Evolutionary conservation across 1,140 invertebrate genomes (phyloP), one percentile per base, ranked within the genome.

Genomic region (Drosophila ogumai): DNA sequence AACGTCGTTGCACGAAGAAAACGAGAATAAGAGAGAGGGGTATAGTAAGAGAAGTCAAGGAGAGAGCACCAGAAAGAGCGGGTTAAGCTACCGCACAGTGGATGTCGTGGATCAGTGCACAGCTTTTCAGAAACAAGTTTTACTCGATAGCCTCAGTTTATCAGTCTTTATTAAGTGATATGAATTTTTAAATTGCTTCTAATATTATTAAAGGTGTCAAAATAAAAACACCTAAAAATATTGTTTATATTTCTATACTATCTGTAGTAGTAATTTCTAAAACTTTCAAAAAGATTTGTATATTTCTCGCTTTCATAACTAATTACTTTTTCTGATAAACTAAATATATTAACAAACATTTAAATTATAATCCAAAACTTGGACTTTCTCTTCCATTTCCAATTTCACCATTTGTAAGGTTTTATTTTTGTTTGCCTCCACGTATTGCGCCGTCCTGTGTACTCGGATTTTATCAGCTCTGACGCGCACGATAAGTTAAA

Each of bases 401-500:
- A 31, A 41, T 41, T 58, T 41, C n/a, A 69, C 31, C n/a, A 50
- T 71, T 71, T 58, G 36, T 49, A 65, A 34, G 50, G 58, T 56
- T 64, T 75, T 75, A 31, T 34, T 56, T n/a, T 55, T 50, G 22
- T 65, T 56, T 40, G 34, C 66, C 36, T 67, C 36, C 66, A 34
- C 32, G 17, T 34, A 49, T 19, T 69, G 50, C 50, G 32, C 31
- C 43, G 32, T 49, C 55, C 55, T 55, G 47, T 75, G 19, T 67
- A 63, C 82, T 65, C 76, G 54, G 77, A 61, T 76, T 86, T 87
- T 86, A 87, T 86, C 79, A 81, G 69, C 60, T 44, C 65, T 60
- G 64, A 71, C 65, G 44, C 47, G 73, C 81, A 80, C 61, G 73
- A 82, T 60, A 77, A 77, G 74, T 77, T 54, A 85, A 78, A 75